Base-by-base conservation (phyloP, 2,113 vertebrate species). In the Eubucco bourcierii region DNA sequence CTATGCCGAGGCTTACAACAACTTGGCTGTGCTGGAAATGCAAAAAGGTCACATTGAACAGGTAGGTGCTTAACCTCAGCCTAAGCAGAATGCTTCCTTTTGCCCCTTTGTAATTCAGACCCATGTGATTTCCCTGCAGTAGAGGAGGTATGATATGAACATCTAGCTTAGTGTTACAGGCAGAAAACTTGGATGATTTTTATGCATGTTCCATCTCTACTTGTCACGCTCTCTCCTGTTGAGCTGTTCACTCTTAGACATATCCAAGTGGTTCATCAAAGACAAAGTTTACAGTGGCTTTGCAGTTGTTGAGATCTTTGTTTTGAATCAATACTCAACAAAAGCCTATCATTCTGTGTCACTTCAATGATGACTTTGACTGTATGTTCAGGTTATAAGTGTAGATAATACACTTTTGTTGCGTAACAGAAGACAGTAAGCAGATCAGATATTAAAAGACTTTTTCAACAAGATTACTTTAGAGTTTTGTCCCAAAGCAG, bases 1-100 rank as follows among this genome's bases (percentile, higher is more conserved):
- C 90, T 98, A 99, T 1, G 98, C 99, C 0, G 99, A 99, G 93
- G 98, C 99, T 68, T 99, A 99, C 94, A 99, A 99, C 97, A 99
- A 99, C 95, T 95, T 99, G 94, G 99, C 99, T 4, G 98, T 99
- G 75, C 97, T 99, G 96, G 99, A 99, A 97, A 98, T 99, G 97
- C 97, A 97, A 23, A 99, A 98, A 97, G 99, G 98, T 75, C 98
- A 97, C 14, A 50, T 98, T 8, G 99, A 99, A 58, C 99, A 99
- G 99, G 99, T 99, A 80, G 93, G 98, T 93, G 65, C 39, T 86
- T 5, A 17, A 63, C 46, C 74, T 59, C 64, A 76, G 65, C 23
- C 74, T 70, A 34, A 61, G 47, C 29, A 72, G 46, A 65, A 61
- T 53, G 61, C 20, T 76, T 87, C 29, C 25, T 90, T 73, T 63